Base-by-base conservation (phyloP, 1,140 invertebrate genomes). In the Drosophila hydei region DNA sequence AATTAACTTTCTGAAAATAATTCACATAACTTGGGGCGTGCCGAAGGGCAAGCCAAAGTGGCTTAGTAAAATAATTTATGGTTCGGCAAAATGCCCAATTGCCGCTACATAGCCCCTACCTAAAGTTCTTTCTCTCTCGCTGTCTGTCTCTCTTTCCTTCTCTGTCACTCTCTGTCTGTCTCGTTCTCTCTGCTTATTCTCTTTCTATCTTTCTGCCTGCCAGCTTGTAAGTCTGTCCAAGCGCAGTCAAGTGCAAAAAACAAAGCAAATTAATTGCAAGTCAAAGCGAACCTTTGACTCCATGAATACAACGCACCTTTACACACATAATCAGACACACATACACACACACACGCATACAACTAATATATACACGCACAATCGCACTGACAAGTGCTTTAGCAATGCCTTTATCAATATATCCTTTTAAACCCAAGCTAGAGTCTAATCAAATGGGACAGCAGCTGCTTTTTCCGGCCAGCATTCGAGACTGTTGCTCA, bases 211-310 rank as follows among this genome's bases (percentile, higher is more conserved):
- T n/a, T 27, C 43, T 43, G 42, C 48, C 14, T 59, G 25, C 16
- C 62, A 19, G 33, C 45, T 11, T 25, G 50, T 55, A 21, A 19
- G 45, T 52, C 16, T 27, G 47, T 65, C 33, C 52, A 23, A 23
- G 63, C 52, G 58, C 77, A 88, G 79, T 81, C 79, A 64, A 84
- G 72, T 62, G 83, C 45, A 84, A 68, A 73, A 65, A 90, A 90
- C 88, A 90, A 90, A 90, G 88, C 88, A 80, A 90, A 90, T 90
- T 90, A 90, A 90, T 90, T 90, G 85, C 88, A 85, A 79, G 88
- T 88, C 83, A 88, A 88, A 79, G 78, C 38, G 62, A 88, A 88
- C 79, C 81, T 85, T 88, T 87, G 83, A 81, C 83, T 78, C 60
- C 51, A 69, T 72, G 70, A 63, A 73, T 9, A 75, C 21, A 73